Evolutionary conservation across 2,797 vertebrate species (phyloP).

Genomic region (Paedocypris micromegethes): DNA sequence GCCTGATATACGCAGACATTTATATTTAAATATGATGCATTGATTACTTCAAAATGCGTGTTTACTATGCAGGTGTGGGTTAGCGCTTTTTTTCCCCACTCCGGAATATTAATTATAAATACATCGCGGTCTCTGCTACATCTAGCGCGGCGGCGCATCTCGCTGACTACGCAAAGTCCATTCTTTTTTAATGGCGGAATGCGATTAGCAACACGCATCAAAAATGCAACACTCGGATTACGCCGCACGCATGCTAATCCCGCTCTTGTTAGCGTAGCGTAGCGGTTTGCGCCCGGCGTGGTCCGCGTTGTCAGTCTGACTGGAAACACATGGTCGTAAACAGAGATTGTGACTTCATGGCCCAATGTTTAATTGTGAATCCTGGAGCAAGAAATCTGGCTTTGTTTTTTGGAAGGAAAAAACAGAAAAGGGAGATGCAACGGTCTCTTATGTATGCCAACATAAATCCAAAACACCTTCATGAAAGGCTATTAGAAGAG

Average conservation of each 20-base stretch:
- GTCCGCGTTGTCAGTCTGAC: slow-evolving; percentile 9
- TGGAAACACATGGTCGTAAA: slow-evolving; percentile 40
- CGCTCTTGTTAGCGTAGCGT: slow-evolving; percentile 1
- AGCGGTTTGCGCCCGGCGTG: neutral
- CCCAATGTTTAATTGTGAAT: slow-evolving; percentile 22
- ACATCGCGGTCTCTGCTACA: neutral
- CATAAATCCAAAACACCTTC: slow-evolving; percentile 45
- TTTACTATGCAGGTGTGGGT: slow-evolving; percentile 26
- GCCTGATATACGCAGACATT: slow-evolving; percentile 28
- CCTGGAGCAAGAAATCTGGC: slow-evolving; percentile 25
- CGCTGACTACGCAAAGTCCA: neutral
- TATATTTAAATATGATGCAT: slow-evolving; percentile 20
- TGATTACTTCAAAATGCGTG: slow-evolving; percentile 27
- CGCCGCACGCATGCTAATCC: slow-evolving; percentile 9
- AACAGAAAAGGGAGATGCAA: slow-evolving; percentile 23
- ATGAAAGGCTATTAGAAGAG: slow-evolving; percentile 39
- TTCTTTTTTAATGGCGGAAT: slow-evolving; percentile 32
- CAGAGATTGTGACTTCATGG: slow-evolving; percentile 20
- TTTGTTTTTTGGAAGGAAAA: slow-evolving; percentile 21
- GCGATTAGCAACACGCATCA: slow-evolving; percentile 20
- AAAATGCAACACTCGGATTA: slow-evolving; percentile 16
- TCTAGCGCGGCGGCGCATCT: neutral
- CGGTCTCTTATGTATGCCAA: slow-evolving; percentile 48
- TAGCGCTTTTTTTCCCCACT: neutral
- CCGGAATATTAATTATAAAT: neutral